Percentiles rank a stretch among this genome's conserved stretches.
Evolutionary conservation across 2,888 invertebrate species (phyloP).

Genomic region (Junonia oenone): DNA sequence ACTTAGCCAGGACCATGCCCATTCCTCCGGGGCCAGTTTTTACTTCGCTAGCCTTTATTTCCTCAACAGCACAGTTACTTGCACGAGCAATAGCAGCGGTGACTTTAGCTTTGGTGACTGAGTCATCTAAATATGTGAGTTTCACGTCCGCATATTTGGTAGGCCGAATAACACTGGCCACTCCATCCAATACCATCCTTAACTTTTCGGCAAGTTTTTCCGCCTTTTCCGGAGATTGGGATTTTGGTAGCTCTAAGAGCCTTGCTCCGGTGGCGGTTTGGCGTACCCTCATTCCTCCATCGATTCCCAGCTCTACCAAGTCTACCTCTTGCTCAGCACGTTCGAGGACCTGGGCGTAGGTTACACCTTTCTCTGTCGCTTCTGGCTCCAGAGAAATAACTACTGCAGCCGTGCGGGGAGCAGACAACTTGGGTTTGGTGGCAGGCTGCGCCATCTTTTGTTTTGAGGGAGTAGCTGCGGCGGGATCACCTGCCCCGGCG

Average conservation of each 20-base stretch:
- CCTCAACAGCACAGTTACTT: too few species aligned
- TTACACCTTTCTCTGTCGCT: background rate
- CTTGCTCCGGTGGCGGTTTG: background rate
- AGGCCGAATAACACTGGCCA: background rate
- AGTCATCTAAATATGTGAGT: slow-evolving; percentile 1
- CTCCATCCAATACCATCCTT: background rate
- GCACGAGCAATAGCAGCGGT: too few species aligned
- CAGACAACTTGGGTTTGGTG: background rate
- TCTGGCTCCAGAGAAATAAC: background rate
- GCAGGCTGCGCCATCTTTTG: background rate
- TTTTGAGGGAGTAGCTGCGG: too few species aligned
- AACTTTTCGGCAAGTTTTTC: background rate
- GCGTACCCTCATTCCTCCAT: background rate
- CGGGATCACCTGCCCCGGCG: too few species aligned
- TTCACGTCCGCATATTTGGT: background rate
- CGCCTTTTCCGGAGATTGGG: background rate
- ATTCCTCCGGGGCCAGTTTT: background rate
- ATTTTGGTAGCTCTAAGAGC: background rate
- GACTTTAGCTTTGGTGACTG: background rate
- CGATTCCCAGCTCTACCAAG: background rate
- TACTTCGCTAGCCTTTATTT: too few species aligned
- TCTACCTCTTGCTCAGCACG: background rate
- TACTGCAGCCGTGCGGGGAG: background rate
- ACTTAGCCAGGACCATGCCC: background rate
- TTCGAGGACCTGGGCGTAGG: background rate